Evolutionary conservation across 2,888 invertebrate genomes (phyloP).

Genomic region (Andrena dorsata): DNA sequence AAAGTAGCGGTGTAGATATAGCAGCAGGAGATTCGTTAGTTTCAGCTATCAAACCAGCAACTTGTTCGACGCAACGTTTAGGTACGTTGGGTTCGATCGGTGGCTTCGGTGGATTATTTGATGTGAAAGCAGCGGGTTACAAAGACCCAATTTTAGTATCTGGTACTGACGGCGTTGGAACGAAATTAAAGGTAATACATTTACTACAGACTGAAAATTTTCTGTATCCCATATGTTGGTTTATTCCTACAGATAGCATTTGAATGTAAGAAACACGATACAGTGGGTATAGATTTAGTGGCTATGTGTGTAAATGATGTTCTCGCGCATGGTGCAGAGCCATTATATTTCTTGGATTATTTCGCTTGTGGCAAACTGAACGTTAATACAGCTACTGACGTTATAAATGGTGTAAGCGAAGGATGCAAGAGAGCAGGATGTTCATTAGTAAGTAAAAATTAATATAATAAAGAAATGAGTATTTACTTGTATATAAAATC

Average conservation of each 20-base stretch:
- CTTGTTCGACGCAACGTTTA: conserved; percentile 91
- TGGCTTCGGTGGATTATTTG: conserved; percentile 97
- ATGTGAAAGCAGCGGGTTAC: conserved; percentile 91
- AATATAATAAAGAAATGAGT: background rate
- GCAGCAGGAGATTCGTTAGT: conserved; percentile 96
- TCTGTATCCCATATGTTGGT: background rate
- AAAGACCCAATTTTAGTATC: conserved; percentile 95
- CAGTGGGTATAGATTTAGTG: conserved; percentile 97
- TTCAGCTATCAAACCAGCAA: conserved; percentile 92
- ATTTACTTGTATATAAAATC: background rate
- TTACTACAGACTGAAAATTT: background rate
- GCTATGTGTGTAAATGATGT: conserved; percentile 99
- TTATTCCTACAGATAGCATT: conserved; percentile 91
- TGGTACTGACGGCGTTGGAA: conserved; percentile 98
- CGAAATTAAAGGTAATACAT: conserved; percentile 93
- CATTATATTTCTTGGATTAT: conserved; percentile 98
- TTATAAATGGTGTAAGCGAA: conserved; percentile 94
- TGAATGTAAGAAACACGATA: conserved; percentile 91
- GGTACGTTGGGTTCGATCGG: conserved; percentile 95
- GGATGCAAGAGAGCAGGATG: conserved; percentile 95
- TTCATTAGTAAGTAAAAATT: conserved; percentile 88
- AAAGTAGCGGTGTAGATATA: conserved; percentile 96
- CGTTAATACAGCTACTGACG: conserved; percentile 90
- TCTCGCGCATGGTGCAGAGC: conserved; percentile 97
- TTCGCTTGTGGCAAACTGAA: conserved; percentile 96